These are phyloP conservation scores for Pseudomyrmex cubaensis DNA, from an alignment of 1,140 invertebrate genomes.

Conservation along the genomic window DNA sequence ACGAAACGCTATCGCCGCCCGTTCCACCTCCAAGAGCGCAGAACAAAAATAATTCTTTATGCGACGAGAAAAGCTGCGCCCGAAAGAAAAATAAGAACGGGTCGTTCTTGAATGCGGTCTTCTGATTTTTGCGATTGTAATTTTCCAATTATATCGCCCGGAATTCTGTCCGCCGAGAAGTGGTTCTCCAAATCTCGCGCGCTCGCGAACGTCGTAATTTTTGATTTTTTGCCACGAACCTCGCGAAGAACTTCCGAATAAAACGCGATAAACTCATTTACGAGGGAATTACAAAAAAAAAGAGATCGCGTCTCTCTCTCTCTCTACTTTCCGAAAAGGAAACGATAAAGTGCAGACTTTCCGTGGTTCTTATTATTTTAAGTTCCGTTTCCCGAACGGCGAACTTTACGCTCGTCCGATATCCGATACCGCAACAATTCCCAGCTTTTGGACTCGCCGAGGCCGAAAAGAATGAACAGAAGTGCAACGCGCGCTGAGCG, in stretches of 20 bases:
- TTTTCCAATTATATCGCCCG: slow-evolving; percentile 73
- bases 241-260: neutral
- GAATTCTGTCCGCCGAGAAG: slow-evolving; percentile 38
- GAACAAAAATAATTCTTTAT: slow-evolving; percentile 51
- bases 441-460: slow-evolving; percentile 13
- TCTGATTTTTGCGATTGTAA: slow-evolving; percentile 71
- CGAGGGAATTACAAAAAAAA: slow-evolving; percentile 20
- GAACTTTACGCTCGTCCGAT: slow-evolving; percentile 29
- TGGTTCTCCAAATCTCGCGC: slow-evolving; percentile 35
- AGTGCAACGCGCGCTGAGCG: slow-evolving; percentile 21
- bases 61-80: slow-evolving; percentile 1
- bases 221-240: slow-evolving; percentile 19
- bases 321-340: neutral
- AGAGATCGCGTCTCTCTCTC: too few relatives aligned
- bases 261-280: slow-evolving; percentile 30
- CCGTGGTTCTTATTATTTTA: slow-evolving; percentile 39
- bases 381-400: slow-evolving; percentile 4
- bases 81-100: slow-evolving; percentile 39
- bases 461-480: neutral
- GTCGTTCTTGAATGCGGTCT: neutral
- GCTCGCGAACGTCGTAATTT: slow-evolving; percentile 17
- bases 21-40: slow-evolving; percentile 16
- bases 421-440: slow-evolving; percentile 40
- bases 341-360: slow-evolving; percentile 17
- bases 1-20: neutral